A percentile compares a stretch with the other conserved stretches of the same genome.
phyloP scores from a whole-genome alignment of 1,140 invertebrate genomes.

The Trissolcus basalis region DNA sequence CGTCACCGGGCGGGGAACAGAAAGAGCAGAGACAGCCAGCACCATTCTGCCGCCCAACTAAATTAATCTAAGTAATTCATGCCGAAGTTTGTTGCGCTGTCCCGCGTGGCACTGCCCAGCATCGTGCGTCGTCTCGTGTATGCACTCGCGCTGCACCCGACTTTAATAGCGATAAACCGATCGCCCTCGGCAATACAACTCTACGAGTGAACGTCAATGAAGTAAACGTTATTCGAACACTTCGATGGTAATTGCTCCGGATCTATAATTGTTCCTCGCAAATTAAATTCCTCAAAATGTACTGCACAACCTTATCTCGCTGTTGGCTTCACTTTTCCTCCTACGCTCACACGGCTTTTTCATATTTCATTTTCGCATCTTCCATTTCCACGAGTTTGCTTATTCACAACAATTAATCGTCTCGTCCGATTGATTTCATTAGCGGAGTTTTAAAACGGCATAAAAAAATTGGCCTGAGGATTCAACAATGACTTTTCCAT shows the following conservation, averaged over 20 bases:
- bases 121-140: constrained; percentile 42
- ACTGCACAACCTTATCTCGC: no score
- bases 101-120: constrained; percentile 32
- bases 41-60: constrained; percentile 65
- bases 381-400: no score
- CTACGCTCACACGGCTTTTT: no score
- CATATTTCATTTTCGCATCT: no score
- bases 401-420: no score
- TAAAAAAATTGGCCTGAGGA: no score
- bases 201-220: constrained; percentile 56
- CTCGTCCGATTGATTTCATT: no score
- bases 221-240: constrained; percentile 54
- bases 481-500: background rate
- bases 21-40: constrained; percentile 59
- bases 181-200: constrained; percentile 52
- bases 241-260: constrained; percentile 55
- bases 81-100: constrained; percentile 68
- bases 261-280: constrained; percentile 52
- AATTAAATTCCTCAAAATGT: constrained; percentile 46
- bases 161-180: constrained; percentile 60
- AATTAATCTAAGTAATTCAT: constrained; percentile 75
- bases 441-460: no score
- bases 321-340: no score
- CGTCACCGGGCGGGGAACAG: constrained; percentile 39
- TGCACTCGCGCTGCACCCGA: constrained; percentile 41